Percentiles rank a stretch among this genome's conserved stretches.
Evolutionary conservation across 2,888 invertebrate species (phyloP).

Genomic region (Eretmocerus hayati): DNA sequence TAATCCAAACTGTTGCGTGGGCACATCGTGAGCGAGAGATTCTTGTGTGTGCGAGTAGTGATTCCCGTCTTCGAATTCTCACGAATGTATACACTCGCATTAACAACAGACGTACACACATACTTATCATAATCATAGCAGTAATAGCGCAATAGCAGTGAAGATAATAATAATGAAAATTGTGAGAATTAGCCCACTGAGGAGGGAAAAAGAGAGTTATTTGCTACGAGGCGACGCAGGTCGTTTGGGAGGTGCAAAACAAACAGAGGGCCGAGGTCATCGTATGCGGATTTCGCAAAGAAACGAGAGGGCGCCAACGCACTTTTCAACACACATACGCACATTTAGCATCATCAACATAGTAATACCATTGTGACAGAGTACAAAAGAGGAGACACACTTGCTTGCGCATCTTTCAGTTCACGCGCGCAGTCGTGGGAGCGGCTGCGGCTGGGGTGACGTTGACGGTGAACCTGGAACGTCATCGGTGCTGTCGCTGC

Average conservation of each 20-base stretch:
- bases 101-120: no score
- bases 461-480: neutral
- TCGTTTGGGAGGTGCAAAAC: neutral
- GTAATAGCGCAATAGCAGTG: no score
- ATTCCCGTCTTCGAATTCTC: no score
- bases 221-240: neutral
- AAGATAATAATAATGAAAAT: no score
- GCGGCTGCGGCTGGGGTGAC: constrained; percentile 1
- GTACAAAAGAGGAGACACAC: neutral
- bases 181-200: no score
- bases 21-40: no score
- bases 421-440: no score
- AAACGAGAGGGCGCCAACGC: constrained; percentile 12
- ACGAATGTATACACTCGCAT: neutral
- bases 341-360: neutral
- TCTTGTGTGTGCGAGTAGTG: no score
- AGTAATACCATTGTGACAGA: constrained; percentile 4
- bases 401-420: neutral
- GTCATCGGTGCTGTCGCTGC: constrained; percentile 20
- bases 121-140: no score
- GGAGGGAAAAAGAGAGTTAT: no score
- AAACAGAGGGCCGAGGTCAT: constrained; percentile 14
- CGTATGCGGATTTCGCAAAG: constrained; percentile 5
- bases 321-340: constrained; percentile 9
- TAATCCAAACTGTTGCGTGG: no score